Evolutionary conservation across 2,113 vertebrate species (phyloP).

Genomic region (Chionis minor): DNA sequence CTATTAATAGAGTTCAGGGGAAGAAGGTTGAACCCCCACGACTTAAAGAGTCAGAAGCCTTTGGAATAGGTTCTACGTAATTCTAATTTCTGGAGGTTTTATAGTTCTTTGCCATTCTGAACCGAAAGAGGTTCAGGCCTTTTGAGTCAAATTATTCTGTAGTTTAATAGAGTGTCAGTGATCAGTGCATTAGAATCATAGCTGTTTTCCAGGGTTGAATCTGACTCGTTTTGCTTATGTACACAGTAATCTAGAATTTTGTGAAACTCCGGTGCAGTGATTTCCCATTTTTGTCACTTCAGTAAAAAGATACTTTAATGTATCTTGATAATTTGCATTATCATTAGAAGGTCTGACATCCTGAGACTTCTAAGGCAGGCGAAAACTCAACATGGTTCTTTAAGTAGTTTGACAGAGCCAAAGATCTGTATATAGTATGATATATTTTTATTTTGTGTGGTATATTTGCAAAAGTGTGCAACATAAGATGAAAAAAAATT

Average conservation of each 20-base stretch:
- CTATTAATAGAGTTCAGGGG: not conserved
- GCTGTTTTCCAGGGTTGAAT: not conserved
- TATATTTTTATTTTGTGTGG: not conserved
- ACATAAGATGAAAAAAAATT: not conserved
- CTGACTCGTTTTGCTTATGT: not conserved
- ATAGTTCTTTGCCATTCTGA: not conserved
- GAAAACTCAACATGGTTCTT: not conserved
- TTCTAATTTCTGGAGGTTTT: not conserved
- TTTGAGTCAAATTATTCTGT: not conserved
- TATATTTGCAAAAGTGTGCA: not conserved
- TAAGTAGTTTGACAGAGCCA: not conserved
- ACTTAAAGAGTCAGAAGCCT: not conserved
- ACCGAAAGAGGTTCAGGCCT: not conserved
- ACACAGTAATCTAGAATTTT: not conserved
- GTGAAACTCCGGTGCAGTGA: not conserved
- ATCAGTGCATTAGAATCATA: not conserved
- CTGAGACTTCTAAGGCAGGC: not conserved
- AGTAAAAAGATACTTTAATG: not conserved
- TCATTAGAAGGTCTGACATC: not conserved
- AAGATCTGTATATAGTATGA: not conserved
- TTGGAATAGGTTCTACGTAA: not conserved
- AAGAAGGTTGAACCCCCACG: not conserved
- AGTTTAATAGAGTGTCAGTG: not conserved
- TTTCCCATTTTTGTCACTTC: not conserved
- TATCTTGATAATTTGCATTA: too few species aligned